Evolutionary conservation across 2,797 vertebrate genomes (phyloP).

Genomic region (Lithobates sylvaticus): DNA sequence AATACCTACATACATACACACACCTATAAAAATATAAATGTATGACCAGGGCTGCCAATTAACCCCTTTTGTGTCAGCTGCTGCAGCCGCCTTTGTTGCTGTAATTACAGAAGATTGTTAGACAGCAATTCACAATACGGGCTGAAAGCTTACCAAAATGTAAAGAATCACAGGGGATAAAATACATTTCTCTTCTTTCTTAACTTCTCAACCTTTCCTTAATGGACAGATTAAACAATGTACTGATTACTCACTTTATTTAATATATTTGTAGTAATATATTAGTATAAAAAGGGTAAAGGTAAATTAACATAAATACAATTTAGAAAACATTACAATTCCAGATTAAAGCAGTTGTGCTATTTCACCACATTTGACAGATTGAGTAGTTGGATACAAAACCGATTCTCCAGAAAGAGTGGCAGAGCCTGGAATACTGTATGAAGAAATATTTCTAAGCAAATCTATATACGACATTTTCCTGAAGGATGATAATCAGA

Average conservation of each 20-base stretch:
- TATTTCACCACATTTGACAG: constrained; percentile 13
- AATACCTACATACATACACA: too few relatives aligned
- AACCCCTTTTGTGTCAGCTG: neutral
- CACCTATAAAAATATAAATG: too few relatives aligned
- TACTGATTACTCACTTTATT: too few relatives aligned
- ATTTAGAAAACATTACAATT: neutral
- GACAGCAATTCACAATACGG: neutral
- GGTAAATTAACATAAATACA: neutral
- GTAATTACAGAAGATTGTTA: neutral
- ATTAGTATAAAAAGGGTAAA: neutral
- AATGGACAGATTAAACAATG: too few relatives aligned
- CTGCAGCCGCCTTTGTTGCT: neutral
- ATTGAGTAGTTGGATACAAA: constrained; percentile 24
- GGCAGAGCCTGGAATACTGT: constrained; percentile 29
- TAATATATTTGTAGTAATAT: too few relatives aligned
- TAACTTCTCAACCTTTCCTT: neutral
- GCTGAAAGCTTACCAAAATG: neutral
- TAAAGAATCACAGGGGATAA: neutral
- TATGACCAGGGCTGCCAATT: neutral
- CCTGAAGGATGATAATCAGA: constrained; percentile 42
- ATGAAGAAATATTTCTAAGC: constrained; percentile 43
- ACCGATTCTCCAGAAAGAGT: constrained; percentile 13
- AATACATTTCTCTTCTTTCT: neutral
- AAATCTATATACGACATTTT: constrained; percentile 34
- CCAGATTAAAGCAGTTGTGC: neutral